Evolutionary conservation across 2,797 vertebrate species (phyloP).

Genomic region (Petrocephalus sullivani): DNA sequence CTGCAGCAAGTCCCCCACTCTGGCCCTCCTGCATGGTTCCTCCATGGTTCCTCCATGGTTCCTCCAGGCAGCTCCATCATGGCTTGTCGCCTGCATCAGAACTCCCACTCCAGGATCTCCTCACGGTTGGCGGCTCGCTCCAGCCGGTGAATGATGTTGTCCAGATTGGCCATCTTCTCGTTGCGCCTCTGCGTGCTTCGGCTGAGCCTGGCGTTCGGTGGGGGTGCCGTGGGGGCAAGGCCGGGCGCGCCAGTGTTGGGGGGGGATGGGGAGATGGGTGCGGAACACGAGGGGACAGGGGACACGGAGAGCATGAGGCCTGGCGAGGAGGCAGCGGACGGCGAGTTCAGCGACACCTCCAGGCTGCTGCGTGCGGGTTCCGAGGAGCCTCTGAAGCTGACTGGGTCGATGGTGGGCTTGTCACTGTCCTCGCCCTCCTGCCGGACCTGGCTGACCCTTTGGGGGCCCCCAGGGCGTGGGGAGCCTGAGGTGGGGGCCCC

Average conservation of each 20-base stretch:
- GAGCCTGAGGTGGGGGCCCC: constrained; percentile 43
- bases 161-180: constrained; percentile 98
- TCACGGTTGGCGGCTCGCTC: constrained; percentile 93
- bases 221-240: constrained; percentile 56
- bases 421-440: constrained; percentile 61
- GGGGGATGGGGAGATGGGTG: constrained; percentile 82
- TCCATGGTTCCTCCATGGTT: constrained; percentile 28
- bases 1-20: constrained; percentile 38
- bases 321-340: constrained; percentile 84
- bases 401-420: constrained; percentile 64
- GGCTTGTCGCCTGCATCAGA: constrained; percentile 57
- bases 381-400: constrained; percentile 79
- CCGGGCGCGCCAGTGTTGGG: constrained; percentile 49
- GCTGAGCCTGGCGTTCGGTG: constrained; percentile 66
- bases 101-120: constrained; percentile 97
- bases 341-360: constrained; percentile 83
- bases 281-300: constrained; percentile 80
- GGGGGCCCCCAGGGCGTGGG: constrained; percentile 50
- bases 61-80: constrained; percentile 14
- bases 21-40: constrained; percentile 31
- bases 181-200: constrained; percentile 88
- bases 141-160: constrained; percentile 96
- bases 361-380: constrained; percentile 84
- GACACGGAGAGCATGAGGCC: constrained; percentile 86
- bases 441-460: constrained; percentile 51